Evolutionary conservation across 2,797 vertebrate species (phyloP), one percentile per base, ranked within the genome.

Genomic region (Benthosema pterotum): DNA sequence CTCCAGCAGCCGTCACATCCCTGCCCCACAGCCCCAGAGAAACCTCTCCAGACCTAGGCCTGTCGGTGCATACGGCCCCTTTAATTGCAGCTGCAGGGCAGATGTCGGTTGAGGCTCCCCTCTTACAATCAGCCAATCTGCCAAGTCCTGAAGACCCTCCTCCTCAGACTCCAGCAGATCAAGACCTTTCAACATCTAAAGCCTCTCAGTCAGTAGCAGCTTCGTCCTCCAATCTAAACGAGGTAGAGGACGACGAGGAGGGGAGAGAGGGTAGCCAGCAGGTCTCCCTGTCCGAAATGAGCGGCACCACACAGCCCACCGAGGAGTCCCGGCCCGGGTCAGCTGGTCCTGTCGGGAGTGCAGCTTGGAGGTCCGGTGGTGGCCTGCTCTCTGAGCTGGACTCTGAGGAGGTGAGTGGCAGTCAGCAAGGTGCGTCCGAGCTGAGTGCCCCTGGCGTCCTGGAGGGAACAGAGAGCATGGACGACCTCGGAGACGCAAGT

Each of bases 221-320:
- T 47, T 17, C 63, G 16, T 38, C 53, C 2, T 42, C 49, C 63
- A 73, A 84, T 79, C 74, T 85, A 7, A 82, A 91, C 12, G 86
- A 89, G 17, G 67, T 69, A 11, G 91, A 92, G 3, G 90, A 92
- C 0, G 91, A 92, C 13, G 90, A 92, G 42, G 91, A 93, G 15
- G 92, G 92, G 51, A 72, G 66, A 14, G 91, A 93, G 25, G 87
- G 84, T 43, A 93, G 92, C 67, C 92, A 93, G 75, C 74, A 87
- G 65, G 88, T 93, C 45, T 93, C 93, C 0, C 69, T 92, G 56
- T 93, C 92, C 9, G 93, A 94, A 66, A 93, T 94, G 93, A 93
- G 92, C 38, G 92, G 92, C 14, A 88, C 87, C 49, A 92, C 92
- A 0, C 92, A 93, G 77, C 89, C 91, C 42, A 93, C 92, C 0